phyloP scores from a whole-genome alignment of 2,797 vertebrate species.

The Halcyon smyrnensis region DNA sequence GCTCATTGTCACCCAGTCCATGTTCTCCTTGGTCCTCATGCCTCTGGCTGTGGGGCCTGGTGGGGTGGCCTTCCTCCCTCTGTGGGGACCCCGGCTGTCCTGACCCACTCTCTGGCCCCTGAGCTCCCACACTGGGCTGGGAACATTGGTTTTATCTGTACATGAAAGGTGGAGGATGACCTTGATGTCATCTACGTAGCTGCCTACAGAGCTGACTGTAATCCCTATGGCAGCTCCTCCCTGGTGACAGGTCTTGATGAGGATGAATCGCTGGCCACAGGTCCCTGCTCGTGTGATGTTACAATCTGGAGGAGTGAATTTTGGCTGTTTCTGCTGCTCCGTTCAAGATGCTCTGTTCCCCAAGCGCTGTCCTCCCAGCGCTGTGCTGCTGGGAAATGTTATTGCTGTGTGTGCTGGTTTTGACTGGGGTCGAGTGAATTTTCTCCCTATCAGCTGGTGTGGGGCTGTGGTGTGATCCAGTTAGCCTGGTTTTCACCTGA shows the following conservation, averaged over 20 bases:
- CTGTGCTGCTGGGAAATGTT: background rate
- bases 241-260: background rate
- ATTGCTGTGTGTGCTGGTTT: background rate
- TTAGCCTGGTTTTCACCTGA: too few relatives aligned
- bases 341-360: background rate
- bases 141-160: background rate
- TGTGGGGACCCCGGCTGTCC: background rate
- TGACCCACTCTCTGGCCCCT: background rate
- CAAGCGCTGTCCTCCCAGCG: fast-evolving
- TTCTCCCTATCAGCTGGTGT: too few relatives aligned
- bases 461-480: too few relatives aligned
- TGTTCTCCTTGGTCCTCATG: background rate
- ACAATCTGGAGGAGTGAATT: background rate
- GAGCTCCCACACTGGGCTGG: background rate
- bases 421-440: too few relatives aligned
- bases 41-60: background rate
- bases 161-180: background rate
- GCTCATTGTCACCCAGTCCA: background rate
- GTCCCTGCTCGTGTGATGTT: background rate
- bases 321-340: background rate
- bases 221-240: background rate
- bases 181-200: fast-evolving
- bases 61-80: background rate
- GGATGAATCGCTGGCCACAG: background rate
- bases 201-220: background rate